Percentiles rank a stretch among this genome's conserved stretches.
phyloP scores from a whole-genome alignment of 1,140 invertebrate species.

The Drosophila sproati region DNA sequence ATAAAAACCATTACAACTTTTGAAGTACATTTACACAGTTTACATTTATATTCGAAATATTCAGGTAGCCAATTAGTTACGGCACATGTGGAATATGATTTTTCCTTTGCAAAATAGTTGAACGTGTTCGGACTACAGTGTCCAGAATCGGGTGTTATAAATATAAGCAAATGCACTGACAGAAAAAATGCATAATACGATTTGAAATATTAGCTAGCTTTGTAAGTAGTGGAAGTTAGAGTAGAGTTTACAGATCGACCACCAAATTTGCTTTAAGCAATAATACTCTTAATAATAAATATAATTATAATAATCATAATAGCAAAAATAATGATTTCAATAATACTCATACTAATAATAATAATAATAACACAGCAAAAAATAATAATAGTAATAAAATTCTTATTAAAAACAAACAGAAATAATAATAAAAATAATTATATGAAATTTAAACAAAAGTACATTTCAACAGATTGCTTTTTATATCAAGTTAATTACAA shows the following conservation, averaged over 20 bases:
- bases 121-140: conserved; percentile 13
- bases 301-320: no score
- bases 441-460: no score
- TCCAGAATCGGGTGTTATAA: not conserved
- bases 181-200: not conserved
- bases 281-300: no score
- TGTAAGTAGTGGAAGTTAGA: not conserved
- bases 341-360: no score
- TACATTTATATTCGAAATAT: not conserved
- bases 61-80: not conserved
- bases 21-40: conserved; percentile 2
- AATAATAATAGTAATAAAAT: no score
- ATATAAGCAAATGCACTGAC: not conserved
- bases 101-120: conserved; percentile 10
- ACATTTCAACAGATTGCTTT: not conserved
- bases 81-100: not conserved
- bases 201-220: not conserved
- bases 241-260: no score
- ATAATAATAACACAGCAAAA: no score
- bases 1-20: not conserved
- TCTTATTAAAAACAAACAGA: no score
- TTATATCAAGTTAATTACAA: not conserved
- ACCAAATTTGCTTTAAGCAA: no score
- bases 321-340: no score
- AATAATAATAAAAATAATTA: no score